Evolutionary conservation across 1,140 invertebrate species (phyloP).

Genomic region (Zaprionus ghesquierei): DNA sequence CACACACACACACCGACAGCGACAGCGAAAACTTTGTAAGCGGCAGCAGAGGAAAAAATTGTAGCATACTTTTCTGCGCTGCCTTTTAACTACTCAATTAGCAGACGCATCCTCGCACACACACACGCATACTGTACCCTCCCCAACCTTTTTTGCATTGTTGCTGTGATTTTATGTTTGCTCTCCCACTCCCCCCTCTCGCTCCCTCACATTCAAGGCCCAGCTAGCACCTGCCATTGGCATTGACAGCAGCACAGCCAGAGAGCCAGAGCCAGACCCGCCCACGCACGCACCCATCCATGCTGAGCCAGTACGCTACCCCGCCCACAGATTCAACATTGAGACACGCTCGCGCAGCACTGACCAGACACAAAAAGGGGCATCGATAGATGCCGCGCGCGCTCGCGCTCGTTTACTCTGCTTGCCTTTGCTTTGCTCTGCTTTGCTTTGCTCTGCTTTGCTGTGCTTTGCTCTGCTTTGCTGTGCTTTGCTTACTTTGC

Average conservation of each 20-base stretch:
- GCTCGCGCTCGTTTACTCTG: too few relatives aligned
- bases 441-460: neutral
- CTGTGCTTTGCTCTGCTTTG: neutral
- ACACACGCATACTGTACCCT: neutral
- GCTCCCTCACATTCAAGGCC: neutral
- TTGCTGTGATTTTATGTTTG: constrained; percentile 60
- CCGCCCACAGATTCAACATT: neutral
- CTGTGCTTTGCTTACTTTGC: neutral
- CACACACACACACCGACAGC: neutral
- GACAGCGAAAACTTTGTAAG: constrained; percentile 24
- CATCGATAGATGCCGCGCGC: neutral
- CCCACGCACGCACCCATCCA: neutral
- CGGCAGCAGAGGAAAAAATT: constrained; percentile 42
- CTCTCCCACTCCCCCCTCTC: neutral
- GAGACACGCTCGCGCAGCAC: neutral
- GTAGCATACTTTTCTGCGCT: constrained; percentile 61
- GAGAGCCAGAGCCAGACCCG: constrained; percentile 6
- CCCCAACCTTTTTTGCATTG: neutral
- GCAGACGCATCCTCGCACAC: constrained; percentile 34
- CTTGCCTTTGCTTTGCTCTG: neutral
- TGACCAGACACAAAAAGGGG: neutral
- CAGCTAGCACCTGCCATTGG: constrained; percentile 66
- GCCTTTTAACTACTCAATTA: constrained; percentile 72
- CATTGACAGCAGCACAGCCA: constrained; percentile 58
- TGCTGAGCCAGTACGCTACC: too few relatives aligned